Percentiles rank a stretch among this genome's conserved stretches.
phyloP scores from a whole-genome alignment of 2,797 vertebrate species.

The Xerus rutilus region DNA sequence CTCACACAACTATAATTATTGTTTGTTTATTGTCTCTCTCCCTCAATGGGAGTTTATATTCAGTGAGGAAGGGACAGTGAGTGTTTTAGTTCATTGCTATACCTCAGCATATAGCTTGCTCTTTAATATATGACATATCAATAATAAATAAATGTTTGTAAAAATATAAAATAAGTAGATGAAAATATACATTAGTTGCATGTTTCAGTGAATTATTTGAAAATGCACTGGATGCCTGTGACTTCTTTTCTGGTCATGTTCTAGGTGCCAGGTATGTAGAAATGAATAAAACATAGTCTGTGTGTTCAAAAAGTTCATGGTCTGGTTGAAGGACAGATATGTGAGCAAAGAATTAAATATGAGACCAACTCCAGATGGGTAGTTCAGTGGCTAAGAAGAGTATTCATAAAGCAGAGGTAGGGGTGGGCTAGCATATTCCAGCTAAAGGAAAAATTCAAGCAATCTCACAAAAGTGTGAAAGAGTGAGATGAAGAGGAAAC shows the following conservation, averaged over 20 bases:
- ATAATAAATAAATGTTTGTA: slow-evolving; percentile 36
- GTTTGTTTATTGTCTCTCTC: background rate
- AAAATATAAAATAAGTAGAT: background rate
- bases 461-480: background rate
- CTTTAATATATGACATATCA: background rate
- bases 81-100: background rate
- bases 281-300: background rate
- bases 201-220: slow-evolving; percentile 13
- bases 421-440: background rate
- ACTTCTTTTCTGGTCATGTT: slow-evolving; percentile 45
- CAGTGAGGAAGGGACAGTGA: background rate
- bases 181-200: background rate
- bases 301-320: background rate
- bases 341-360: slow-evolving; percentile 31
- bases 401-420: background rate
- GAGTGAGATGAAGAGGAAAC: background rate
- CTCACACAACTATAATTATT: slow-evolving; percentile 9
- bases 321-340: background rate
- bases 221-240: background rate
- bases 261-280: background rate
- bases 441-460: background rate
- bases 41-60: slow-evolving; percentile 10
- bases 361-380: background rate
- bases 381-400: background rate
- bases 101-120: background rate